These are phyloP conservation scores for Thera obeliscata DNA, from an alignment of 2,888 invertebrate genomes.

Conservation along the genomic window DNA sequence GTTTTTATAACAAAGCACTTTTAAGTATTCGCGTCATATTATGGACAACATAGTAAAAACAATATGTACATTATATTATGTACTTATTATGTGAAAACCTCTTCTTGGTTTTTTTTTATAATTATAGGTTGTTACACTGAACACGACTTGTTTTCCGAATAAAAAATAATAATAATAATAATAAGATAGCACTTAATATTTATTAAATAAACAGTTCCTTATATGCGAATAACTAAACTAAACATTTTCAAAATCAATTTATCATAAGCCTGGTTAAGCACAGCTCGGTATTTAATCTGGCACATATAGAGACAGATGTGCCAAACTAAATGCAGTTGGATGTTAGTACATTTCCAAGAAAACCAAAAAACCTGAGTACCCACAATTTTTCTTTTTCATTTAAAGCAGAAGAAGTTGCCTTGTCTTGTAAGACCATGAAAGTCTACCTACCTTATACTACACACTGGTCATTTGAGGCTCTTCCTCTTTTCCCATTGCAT, in stretches of 20 bases:
- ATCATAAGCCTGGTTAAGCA: not conserved
- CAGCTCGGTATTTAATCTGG: not conserved
- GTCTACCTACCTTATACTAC: not conserved
- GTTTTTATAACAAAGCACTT: too few relatives aligned
- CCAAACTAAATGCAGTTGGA: too few relatives aligned
- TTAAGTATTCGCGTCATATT: too few relatives aligned
- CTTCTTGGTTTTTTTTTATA: too few relatives aligned
- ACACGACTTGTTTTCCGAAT: too few relatives aligned
- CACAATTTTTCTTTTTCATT: not conserved
- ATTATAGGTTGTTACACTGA: too few relatives aligned
- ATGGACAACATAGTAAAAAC: too few relatives aligned
- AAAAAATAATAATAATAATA: too few relatives aligned
- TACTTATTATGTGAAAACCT: too few relatives aligned
- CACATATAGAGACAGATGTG: not conserved
- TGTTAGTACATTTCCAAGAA: not conserved
- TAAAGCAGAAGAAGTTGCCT: too few relatives aligned
- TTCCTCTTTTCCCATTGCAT: not conserved
- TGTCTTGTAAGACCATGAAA: not conserved
- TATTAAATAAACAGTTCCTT: conserved; percentile 29
- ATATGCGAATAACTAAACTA: conserved; percentile 7
- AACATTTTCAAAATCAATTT: not conserved
- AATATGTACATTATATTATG: too few relatives aligned
- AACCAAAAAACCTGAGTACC: not conserved
- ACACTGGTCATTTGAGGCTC: not conserved
- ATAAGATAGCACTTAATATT: not conserved